These are phyloP conservation scores for Eudasyphora cyanicolor DNA, from an alignment of 2,888 invertebrate genomes.

Conservation along the genomic window DNA sequence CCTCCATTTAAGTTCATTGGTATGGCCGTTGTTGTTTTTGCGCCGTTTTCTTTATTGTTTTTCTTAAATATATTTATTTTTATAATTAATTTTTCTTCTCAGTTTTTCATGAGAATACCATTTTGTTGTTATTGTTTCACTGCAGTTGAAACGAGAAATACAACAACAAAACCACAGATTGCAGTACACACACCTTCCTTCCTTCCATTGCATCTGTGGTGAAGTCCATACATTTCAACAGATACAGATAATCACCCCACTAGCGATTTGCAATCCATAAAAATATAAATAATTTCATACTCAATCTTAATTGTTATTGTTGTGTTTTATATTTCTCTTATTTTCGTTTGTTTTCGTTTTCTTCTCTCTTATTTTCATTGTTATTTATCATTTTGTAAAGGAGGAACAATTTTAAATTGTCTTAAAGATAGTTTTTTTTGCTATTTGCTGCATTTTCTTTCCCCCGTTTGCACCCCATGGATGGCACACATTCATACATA, in stretches of 20 bases:
- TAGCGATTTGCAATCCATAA: constrained; percentile 31
- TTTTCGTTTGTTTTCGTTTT: neutral
- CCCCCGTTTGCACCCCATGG: neutral
- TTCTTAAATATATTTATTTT: constrained; percentile 21
- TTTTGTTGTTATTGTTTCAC: constrained; percentile 29
- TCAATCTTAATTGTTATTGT: constrained; percentile 9
- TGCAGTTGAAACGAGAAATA: neutral
- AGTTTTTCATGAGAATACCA: neutral
- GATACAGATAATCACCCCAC: constrained; percentile 67
- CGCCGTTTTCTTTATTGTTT: neutral
- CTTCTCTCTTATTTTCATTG: neutral
- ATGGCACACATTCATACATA: too few species aligned
- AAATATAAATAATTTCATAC: neutral
- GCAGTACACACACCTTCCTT: constrained; percentile 2
- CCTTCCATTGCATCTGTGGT: constrained; percentile 7
- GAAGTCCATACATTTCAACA: constrained; percentile 33
- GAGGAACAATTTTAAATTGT: neutral
- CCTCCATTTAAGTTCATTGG: constrained; percentile 42
- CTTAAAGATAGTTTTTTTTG: too few species aligned
- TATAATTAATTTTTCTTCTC: constrained; percentile 21
- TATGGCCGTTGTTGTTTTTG: constrained; percentile 30
- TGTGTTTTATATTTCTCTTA: neutral
- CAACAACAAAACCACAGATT: neutral
- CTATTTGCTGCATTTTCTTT: neutral
- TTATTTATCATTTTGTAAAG: neutral